Conservation (phyloP, 2,888 invertebrate genomes). For the Panorpa germanica region DNA sequence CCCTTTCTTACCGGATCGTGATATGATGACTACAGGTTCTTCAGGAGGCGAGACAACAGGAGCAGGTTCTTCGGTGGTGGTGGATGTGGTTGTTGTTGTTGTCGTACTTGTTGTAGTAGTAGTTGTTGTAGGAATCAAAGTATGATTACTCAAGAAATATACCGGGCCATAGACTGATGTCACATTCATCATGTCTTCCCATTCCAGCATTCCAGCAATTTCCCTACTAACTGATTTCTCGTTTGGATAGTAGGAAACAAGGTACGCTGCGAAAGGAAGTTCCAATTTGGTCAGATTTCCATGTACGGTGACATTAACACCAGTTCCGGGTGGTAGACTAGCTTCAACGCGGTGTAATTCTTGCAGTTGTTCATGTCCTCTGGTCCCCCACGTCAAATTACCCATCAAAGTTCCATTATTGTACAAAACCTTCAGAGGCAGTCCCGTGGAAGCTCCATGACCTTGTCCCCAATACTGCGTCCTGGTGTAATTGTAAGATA, state of each 20-base stretch:
- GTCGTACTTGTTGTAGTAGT: slow-evolving; percentile 37
- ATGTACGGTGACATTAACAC: slow-evolving; percentile 58
- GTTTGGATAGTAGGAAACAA: slow-evolving; percentile 49
- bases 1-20: too few species aligned
- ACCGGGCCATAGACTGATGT: slow-evolving; percentile 53
- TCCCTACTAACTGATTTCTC: slow-evolving; percentile 33
- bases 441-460: slow-evolving; percentile 49
- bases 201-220: slow-evolving; percentile 44
- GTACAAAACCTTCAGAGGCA: slow-evolving; percentile 41
- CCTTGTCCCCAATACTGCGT: slow-evolving; percentile 63
- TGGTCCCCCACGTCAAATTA: slow-evolving; percentile 56
- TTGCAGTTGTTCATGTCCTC: too few species aligned
- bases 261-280: slow-evolving; percentile 50
- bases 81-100: slow-evolving; percentile 32
- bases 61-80: too few species aligned
- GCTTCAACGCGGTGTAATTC: too few species aligned
- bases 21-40: too few species aligned
- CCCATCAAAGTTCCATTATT: slow-evolving; percentile 34
- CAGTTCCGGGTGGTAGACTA: slow-evolving; percentile 56
- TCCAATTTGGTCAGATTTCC: slow-evolving; percentile 57
- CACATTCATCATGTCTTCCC: slow-evolving; percentile 44
- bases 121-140: slow-evolving; percentile 58
- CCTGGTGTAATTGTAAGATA: slow-evolving; percentile 50
- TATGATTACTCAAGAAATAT: slow-evolving; percentile 57
- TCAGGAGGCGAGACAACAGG: too few species aligned